These are phyloP conservation scores for Furnarius figulus DNA, from an alignment of 2,113 vertebrate species.

Conservation along the genomic window DNA sequence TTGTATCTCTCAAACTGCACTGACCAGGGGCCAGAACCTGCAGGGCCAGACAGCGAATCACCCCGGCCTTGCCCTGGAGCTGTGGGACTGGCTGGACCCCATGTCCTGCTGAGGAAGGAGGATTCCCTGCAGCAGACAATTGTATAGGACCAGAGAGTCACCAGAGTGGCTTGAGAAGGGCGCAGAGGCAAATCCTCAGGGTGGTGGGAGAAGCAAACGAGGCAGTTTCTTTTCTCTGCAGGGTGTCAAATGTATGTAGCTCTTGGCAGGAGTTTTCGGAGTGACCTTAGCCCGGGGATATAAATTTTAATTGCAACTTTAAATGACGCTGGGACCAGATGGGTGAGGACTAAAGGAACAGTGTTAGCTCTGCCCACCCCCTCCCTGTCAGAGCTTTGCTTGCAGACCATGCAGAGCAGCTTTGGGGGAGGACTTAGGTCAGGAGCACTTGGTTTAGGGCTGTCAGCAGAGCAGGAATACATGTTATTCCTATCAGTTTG, in stretches of 20 bases:
- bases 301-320: constrained; percentile 40
- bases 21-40: not conserved
- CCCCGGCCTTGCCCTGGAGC: not conserved
- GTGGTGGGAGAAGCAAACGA: not conserved
- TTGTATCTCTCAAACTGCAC: fast-evolving
- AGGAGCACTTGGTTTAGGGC: not conserved
- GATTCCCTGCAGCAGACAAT: not conserved
- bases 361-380: not conserved
- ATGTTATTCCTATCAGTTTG: not conserved
- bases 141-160: not conserved
- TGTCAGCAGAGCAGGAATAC: not conserved
- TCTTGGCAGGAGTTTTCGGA: constrained; percentile 27
- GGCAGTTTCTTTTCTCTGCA: constrained; percentile 22
- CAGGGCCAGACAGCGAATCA: not conserved
- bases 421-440: not conserved
- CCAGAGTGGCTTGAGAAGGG: not conserved
- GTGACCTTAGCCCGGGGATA: constrained; percentile 29
- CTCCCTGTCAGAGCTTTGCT: not conserved
- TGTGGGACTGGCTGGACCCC: not conserved
- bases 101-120: not conserved
- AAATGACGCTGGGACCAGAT: not conserved
- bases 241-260: not conserved
- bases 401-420: not conserved
- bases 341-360: not conserved
- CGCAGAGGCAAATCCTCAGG: fast-evolving